phyloP scores from a whole-genome alignment of 2,113 vertebrate species.

The Tringa solitaria region DNA sequence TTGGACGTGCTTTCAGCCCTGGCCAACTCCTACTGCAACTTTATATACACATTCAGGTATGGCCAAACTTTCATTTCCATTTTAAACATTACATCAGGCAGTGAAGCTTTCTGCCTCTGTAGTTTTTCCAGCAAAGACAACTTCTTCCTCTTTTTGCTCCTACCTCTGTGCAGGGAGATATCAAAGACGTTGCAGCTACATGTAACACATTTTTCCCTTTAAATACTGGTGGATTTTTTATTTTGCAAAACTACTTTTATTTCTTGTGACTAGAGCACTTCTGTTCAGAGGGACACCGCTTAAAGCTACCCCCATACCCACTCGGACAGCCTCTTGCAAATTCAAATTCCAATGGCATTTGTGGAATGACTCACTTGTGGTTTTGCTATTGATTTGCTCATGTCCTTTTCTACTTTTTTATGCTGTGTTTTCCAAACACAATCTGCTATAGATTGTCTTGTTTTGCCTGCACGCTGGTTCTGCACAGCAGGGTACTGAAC shows the following conservation, averaged over 20 bases:
- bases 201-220: neutral
- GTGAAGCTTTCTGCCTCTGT: neutral
- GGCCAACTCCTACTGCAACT: neutral
- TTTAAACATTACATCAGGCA: neutral
- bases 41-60: neutral
- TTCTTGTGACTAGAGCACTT: neutral
- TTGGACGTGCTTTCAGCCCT: neutral
- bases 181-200: neutral
- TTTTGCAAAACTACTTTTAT: neutral
- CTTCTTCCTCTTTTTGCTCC: neutral
- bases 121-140: neutral
- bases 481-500: neutral
- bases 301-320: neutral
- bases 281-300: neutral
- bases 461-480: neutral
- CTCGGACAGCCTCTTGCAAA: neutral
- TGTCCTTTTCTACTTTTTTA: neutral
- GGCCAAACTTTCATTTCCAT: neutral
- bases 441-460: neutral
- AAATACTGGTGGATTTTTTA: neutral
- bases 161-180: neutral
- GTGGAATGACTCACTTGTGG: neutral
- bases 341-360: neutral
- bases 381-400: neutral
- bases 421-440: neutral